These are phyloP conservation scores for Dendropsophus ebraccatus DNA, from an alignment of 2,113 vertebrate species.

Conservation along the genomic window DNA sequence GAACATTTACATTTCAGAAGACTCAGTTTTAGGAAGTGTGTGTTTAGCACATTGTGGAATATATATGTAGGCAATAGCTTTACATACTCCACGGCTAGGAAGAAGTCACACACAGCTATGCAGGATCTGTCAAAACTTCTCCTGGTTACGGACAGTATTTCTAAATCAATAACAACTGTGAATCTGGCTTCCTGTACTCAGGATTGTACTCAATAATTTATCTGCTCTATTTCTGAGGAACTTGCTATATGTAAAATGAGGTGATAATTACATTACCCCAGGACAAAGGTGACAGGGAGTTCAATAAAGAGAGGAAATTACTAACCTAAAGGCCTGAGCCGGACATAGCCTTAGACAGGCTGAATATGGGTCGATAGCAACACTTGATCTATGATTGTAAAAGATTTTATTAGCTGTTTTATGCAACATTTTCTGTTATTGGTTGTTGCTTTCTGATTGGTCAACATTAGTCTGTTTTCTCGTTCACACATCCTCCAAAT, in stretches of 20 bases:
- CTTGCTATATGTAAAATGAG: constrained; percentile 12
- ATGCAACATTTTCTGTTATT: too few species aligned
- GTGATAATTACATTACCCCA: constrained; percentile 15
- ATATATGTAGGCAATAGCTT: neutral
- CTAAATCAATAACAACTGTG: neutral
- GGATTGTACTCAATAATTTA: constrained; percentile 3
- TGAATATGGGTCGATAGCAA: too few species aligned
- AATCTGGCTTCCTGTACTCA: neutral
- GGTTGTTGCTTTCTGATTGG: too few species aligned
- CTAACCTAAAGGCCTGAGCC: neutral
- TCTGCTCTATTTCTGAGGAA: neutral
- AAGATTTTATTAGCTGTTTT: too few species aligned
- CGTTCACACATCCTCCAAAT: too few species aligned
- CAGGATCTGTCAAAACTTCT: neutral
- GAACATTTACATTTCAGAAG: too few species aligned
- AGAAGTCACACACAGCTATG: neutral
- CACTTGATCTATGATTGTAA: too few species aligned
- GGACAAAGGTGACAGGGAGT: constrained; percentile 15
- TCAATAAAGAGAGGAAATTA: constrained; percentile 7
- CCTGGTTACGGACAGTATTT: neutral
- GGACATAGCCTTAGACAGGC: neutral
- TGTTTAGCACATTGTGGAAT: neutral
- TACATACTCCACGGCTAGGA: neutral
- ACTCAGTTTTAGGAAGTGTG: too few species aligned
- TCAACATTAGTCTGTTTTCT: too few species aligned